These are phyloP conservation scores for Atherinosoma microstoma DNA, from an alignment of 2,797 vertebrate genomes.

Conservation along the genomic window DNA sequence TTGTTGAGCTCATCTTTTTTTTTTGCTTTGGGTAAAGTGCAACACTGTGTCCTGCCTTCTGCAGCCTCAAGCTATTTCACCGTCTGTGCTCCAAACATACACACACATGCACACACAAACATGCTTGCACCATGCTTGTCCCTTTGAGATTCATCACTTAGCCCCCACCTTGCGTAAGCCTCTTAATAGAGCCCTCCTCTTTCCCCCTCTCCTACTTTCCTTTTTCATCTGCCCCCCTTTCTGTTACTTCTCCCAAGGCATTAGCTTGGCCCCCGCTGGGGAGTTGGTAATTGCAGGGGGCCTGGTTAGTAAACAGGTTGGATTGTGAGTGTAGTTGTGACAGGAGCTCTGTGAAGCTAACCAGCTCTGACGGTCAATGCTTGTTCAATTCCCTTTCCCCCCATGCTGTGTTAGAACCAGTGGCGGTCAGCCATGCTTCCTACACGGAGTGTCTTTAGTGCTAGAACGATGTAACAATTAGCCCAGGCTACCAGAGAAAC, in stretches of 20 bases:
- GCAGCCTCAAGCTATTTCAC: constrained; percentile 14
- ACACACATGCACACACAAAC: constrained; percentile 8
- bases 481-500: constrained; percentile 37
- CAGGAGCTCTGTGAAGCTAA: constrained; percentile 79
- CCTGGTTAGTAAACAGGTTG: constrained; percentile 78
- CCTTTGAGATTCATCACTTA: constrained; percentile 53
- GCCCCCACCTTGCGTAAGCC: constrained; percentile 41
- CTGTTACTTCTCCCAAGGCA: constrained; percentile 61
- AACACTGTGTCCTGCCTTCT: constrained; percentile 3
- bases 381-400: constrained; percentile 83
- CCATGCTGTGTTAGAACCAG: constrained; percentile 53
- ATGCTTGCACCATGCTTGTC: constrained; percentile 24
- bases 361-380: constrained; percentile 81
- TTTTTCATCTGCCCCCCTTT: constrained; percentile 24
- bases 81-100: background rate
- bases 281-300: constrained; percentile 78
- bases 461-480: constrained; percentile 77
- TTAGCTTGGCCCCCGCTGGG: constrained; percentile 52
- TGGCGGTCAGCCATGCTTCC: constrained; percentile 56
- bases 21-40: constrained; percentile 15
- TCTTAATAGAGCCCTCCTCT: constrained; percentile 49
- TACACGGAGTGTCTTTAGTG: constrained; percentile 58
- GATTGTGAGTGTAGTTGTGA: constrained; percentile 73
- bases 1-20: constrained; percentile 26
- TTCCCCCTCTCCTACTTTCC: background rate